A percentile compares a stretch with the other conserved stretches of the same genome.
Evolutionary conservation across 2,888 invertebrate species (phyloP).

Genomic region (Orthosia gracilis): DNA sequence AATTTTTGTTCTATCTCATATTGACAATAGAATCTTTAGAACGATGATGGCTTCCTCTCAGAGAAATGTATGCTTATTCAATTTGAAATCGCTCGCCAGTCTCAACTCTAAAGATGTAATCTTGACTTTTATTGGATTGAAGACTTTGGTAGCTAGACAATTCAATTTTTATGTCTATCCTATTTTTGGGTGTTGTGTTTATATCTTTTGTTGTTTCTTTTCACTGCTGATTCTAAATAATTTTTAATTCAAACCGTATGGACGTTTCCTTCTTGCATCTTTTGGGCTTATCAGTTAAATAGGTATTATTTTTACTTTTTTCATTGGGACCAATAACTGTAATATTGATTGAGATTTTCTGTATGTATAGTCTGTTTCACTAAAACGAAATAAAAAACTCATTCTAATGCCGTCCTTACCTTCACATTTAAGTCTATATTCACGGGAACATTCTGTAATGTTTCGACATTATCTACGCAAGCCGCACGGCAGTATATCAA

Average conservation of each 20-base stretch:
- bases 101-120: conserved; percentile 54
- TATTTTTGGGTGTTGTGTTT: conserved; percentile 4
- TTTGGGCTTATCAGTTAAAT: neutral
- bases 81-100: conserved; percentile 61
- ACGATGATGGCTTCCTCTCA: conserved; percentile 49
- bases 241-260: neutral
- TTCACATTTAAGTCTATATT: neutral
- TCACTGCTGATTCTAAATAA: neutral
- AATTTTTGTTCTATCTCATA: conserved; percentile 54
- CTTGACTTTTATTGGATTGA: conserved; percentile 61
- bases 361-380: too few species aligned
- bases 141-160: conserved; percentile 14
- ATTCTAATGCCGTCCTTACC: neutral
- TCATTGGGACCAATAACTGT: neutral
- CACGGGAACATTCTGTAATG: conserved; percentile 1
- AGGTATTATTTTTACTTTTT: neutral
- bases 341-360: neutral
- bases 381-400: neutral
- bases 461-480: conserved; percentile 27
- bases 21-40: conserved; percentile 58
- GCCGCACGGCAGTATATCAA: conserved; percentile 39
- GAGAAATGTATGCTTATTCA: conserved; percentile 65
- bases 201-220: neutral
- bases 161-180: conserved; percentile 29
- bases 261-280: neutral